Evolutionary conservation across 2,797 vertebrate genomes (phyloP), one percentile per base, ranked within the genome.

Genomic region (Molossus molossus): DNA sequence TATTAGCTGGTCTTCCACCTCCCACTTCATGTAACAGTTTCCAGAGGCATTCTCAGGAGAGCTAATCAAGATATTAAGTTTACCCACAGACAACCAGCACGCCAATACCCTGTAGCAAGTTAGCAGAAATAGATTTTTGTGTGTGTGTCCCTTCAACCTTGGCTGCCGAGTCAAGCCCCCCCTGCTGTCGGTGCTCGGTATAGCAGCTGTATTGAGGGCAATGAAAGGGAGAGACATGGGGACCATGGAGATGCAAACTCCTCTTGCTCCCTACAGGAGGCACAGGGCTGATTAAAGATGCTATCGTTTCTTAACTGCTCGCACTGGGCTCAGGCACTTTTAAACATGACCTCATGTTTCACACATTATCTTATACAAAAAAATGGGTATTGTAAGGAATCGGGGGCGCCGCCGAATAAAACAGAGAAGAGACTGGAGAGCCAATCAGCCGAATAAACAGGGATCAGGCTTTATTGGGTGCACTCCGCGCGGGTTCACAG

Each of bases 21-120:
- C 76, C 73, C 48, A 81, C 80, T 90, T 95, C 84, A 89, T 67
- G 14, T 70, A 89, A 83, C 40, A 20, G 40, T 70, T 97, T 94
- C 86, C 84, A 79, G 83, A 91, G 72, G 84, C 83, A 91, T 87
- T 92, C 95, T 97, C 94, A 60, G 72, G 96, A 97, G 96, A 94
- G 83, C 76, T 96, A 92, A 96, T 97, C 94, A 96, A 96, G 96
- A 95, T 87, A 96, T 87, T 93, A 97, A 87, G 45, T 95, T 86
- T 96, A 85, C 64, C 50, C 84, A 67, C 25, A 94, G 94, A 87
- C 83, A 83, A 20, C 20, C 84, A 79, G 25, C 53, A 27, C 83
- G 84, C 72, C 83, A 96, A 85, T 29, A 86, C 25, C 77, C 70
- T 57, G 45, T 64, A 97, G 91, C 67, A 94, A 96, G 82, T 89